Conservation (phyloP, 2,888 invertebrate species). For the Sesia bembeciformis region DNA sequence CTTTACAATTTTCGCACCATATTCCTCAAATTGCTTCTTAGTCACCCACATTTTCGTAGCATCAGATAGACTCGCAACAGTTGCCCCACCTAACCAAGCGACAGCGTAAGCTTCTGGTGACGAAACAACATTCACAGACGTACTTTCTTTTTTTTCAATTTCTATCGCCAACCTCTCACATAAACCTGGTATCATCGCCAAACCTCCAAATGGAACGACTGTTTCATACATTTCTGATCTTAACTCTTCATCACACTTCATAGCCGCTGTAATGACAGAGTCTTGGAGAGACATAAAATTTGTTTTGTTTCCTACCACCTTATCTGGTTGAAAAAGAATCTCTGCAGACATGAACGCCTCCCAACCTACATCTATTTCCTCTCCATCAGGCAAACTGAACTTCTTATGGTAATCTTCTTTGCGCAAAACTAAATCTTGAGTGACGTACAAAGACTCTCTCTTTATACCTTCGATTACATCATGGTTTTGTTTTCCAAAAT, state of each 20-base stretch:
- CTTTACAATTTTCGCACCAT: conserved; percentile 40
- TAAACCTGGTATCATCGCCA: conserved; percentile 37
- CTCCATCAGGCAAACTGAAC: conserved; percentile 30
- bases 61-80: conserved; percentile 40
- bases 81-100: conserved; percentile 53
- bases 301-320: conserved; percentile 17
- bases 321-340: conserved; percentile 38
- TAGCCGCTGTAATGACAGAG: conserved; percentile 21
- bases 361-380: conserved; percentile 31
- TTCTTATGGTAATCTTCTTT: conserved; percentile 15
- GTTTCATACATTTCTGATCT: conserved; percentile 25
- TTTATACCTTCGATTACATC: conserved; percentile 27
- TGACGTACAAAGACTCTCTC: conserved; percentile 26
- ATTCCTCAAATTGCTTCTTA: conserved; percentile 47
- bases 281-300: conserved; percentile 28
- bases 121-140: conserved; percentile 24
- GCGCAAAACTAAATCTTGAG: conserved; percentile 19
- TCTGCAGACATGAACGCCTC: conserved; percentile 41
- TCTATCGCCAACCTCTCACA: conserved; percentile 31
- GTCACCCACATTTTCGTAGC: conserved; percentile 35
- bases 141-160: conserved; percentile 17
- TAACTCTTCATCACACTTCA: conserved; percentile 43
- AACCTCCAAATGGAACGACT: conserved; percentile 42
- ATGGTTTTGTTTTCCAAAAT: conserved; percentile 15
- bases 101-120: conserved; percentile 37